These are phyloP conservation scores for Syngnathus acus DNA, from an alignment of 2,797 vertebrate species.

Conservation along the genomic window DNA sequence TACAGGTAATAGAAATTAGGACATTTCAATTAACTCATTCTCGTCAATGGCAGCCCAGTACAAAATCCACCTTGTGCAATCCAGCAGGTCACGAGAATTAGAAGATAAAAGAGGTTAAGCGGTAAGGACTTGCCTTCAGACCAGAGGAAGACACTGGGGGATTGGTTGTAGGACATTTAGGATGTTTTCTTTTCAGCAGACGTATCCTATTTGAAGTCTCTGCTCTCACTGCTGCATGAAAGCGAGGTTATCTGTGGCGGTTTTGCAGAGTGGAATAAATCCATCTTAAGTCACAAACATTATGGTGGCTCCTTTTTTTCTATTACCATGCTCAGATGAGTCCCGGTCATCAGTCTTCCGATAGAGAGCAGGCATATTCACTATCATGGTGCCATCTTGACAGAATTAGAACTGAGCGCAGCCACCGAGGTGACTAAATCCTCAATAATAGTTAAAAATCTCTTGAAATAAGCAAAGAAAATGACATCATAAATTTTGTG, in stretches of 20 bases:
- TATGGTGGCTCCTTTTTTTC: slow-evolving; percentile 34
- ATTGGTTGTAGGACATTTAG: not conserved
- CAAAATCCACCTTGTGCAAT: too few relatives aligned
- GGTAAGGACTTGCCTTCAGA: too few relatives aligned
- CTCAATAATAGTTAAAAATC: slow-evolving; percentile 11
- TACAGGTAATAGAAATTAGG: too few relatives aligned
- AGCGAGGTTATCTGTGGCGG: slow-evolving; percentile 9
- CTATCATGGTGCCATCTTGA: slow-evolving; percentile 28
- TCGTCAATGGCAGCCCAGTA: too few relatives aligned
- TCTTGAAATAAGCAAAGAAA: slow-evolving; percentile 11
- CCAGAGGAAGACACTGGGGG: too few relatives aligned
- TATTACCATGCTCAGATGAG: slow-evolving; percentile 36
- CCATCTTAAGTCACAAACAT: slow-evolving; percentile 47
- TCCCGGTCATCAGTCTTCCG: slow-evolving; percentile 31
- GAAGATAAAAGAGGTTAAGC: not conserved
- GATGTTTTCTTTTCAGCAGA: too few relatives aligned
- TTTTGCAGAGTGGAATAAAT: slow-evolving; percentile 37
- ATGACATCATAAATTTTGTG: not conserved
- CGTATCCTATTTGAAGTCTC: not conserved
- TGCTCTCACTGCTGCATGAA: slow-evolving; percentile 18
- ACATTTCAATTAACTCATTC: too few relatives aligned
- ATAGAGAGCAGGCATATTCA: slow-evolving; percentile 32
- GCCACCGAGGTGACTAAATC: slow-evolving; percentile 9
- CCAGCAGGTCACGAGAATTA: not conserved
- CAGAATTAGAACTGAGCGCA: slow-evolving; percentile 37